phyloP scores from a whole-genome alignment of 2,797 vertebrate genomes.

The Loris lydekkerianus region DNA sequence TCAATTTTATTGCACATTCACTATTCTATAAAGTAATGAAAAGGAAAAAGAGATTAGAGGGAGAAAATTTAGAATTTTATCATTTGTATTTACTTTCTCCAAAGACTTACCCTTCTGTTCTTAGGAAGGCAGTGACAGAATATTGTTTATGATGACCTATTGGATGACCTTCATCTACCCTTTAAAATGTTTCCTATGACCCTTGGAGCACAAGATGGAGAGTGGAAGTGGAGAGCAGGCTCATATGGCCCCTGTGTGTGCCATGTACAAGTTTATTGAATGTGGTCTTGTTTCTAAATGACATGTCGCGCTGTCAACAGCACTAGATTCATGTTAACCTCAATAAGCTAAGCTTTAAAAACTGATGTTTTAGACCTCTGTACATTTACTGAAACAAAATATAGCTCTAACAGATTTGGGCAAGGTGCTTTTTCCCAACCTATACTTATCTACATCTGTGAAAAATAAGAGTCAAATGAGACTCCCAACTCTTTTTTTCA shows the following conservation, averaged over 20 bases:
- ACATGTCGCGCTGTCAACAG: neutral
- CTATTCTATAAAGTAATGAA: neutral
- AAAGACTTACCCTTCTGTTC: neutral
- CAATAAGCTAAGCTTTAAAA: conserved; percentile 47
- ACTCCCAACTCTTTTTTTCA: conserved; percentile 27
- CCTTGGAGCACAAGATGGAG: neutral
- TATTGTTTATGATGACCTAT: neutral
- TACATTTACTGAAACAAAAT: conserved; percentile 39
- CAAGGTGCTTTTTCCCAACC: neutral
- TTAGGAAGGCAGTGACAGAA: neutral
- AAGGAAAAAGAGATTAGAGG: neutral
- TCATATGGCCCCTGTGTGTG: neutral
- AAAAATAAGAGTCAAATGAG: conserved; percentile 40
- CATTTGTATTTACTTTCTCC: neutral
- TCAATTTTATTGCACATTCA: neutral
- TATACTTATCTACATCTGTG: conserved; percentile 25
- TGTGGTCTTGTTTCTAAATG: neutral
- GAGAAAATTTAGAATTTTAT: neutral
- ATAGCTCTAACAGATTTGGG: conserved; percentile 7
- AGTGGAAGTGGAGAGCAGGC: neutral
- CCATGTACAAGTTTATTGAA: neutral
- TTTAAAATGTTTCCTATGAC: neutral
- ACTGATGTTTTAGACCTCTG: conserved; percentile 46
- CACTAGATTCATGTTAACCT: neutral
- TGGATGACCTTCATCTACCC: neutral